A percentile compares a stretch with the other conserved stretches of the same genome.
Evolutionary conservation across 1,140 invertebrate species (phyloP).

Genomic region (Apis laboriosa): DNA sequence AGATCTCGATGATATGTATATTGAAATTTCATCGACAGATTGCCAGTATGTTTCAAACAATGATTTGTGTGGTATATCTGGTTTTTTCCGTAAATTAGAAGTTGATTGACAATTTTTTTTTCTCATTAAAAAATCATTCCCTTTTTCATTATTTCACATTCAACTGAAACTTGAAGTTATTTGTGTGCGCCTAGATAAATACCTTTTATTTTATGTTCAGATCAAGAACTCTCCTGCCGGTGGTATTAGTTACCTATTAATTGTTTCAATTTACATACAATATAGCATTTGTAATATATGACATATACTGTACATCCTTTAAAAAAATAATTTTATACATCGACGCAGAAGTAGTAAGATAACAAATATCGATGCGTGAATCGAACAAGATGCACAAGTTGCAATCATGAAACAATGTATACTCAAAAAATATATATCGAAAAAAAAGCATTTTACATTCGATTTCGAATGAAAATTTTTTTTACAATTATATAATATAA

Average conservation of each 20-base stretch:
- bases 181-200: conserved; percentile 2
- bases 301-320: background rate
- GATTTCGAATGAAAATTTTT: background rate
- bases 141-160: background rate
- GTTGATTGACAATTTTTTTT: conserved; percentile 84
- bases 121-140: background rate
- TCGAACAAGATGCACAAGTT: background rate
- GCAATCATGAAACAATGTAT: background rate
- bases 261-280: conserved; percentile 31
- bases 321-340: background rate
- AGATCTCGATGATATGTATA: conserved; percentile 90
- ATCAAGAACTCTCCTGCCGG: conserved; percentile 56
- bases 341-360: background rate
- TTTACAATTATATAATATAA: conserved; percentile 11
- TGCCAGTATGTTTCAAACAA: conserved; percentile 83
- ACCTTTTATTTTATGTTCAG: background rate
- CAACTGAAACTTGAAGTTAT: background rate
- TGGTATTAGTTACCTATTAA: conserved; percentile 76
- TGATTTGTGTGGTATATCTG: conserved; percentile 86
- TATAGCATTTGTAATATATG: background rate
- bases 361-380: background rate
- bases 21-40: conserved; percentile 85
- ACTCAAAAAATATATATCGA: background rate
- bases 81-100: conserved; percentile 90
- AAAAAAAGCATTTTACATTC: background rate